A percentile compares a stretch with the other conserved stretches of the same genome.
Evolutionary conservation across 2,888 invertebrate species (phyloP).

Genomic region (Octonoba sinensis): DNA sequence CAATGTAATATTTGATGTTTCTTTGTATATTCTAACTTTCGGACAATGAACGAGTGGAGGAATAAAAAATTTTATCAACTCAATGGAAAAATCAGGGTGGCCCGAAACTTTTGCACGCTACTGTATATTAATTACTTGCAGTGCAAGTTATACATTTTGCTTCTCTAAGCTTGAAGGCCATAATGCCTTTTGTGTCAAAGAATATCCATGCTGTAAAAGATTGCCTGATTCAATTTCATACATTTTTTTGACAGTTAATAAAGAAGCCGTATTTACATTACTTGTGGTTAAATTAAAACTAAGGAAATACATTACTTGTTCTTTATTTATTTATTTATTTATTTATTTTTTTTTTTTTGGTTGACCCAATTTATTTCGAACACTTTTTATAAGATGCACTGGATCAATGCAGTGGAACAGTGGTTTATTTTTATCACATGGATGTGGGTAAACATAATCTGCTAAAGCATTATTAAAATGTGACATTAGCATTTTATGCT

Average conservation of each 20-base stretch:
- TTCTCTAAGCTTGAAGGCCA: conserved; percentile 13
- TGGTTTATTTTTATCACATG: not conserved
- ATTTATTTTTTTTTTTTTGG: too few relatives aligned
- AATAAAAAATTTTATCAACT: too few relatives aligned
- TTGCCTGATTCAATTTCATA: conserved; percentile 1
- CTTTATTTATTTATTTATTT: too few relatives aligned
- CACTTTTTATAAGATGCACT: conserved; percentile 15
- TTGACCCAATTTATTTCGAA: conserved; percentile 17
- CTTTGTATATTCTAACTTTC: too few relatives aligned
- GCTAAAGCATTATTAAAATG: not conserved
- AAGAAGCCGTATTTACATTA: not conserved
- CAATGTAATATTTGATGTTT: too few relatives aligned
- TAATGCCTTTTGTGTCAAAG: conserved; percentile 14
- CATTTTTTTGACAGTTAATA: conserved; percentile 3
- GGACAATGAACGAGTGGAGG: too few relatives aligned
- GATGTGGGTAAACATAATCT: conserved; percentile 16
- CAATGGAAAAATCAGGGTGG: too few relatives aligned
- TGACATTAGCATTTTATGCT: conserved; percentile 8
- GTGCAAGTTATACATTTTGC: conserved; percentile 6
- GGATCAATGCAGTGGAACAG: conserved; percentile 13
- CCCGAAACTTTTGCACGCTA: too few relatives aligned
- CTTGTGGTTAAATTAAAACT: not conserved
- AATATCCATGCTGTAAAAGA: conserved; percentile 12
- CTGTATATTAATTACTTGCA: conserved; percentile 3
- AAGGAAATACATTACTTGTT: not conserved